These are phyloP conservation scores for Ips nitidus DNA, from an alignment of 1,140 invertebrate genomes.

Conservation along the genomic window DNA sequence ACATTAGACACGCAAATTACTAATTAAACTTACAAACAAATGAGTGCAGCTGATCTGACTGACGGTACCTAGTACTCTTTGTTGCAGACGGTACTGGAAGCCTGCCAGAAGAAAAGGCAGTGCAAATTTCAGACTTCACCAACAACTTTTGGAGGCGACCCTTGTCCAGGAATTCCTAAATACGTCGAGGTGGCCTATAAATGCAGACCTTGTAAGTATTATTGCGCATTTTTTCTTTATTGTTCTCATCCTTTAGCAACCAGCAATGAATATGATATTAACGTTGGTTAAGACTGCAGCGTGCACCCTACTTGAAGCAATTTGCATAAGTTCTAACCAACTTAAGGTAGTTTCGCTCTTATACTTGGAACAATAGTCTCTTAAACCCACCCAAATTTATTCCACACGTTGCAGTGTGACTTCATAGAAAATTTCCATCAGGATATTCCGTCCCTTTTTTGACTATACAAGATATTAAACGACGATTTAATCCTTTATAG, in stretches of 20 bases:
- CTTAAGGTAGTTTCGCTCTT: too few species aligned
- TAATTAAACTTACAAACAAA: constrained; percentile 1
- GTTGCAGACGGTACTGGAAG: constrained; percentile 89
- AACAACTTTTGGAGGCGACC: constrained; percentile 78
- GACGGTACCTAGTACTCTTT: constrained; percentile 76
- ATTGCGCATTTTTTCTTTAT: neutral
- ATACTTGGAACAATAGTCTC: too few species aligned
- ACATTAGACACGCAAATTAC: too few species aligned
- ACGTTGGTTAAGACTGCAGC: too few species aligned
- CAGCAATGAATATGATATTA: too few species aligned
- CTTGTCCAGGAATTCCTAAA: constrained; percentile 82
- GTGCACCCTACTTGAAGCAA: too few species aligned
- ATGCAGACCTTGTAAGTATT: constrained; percentile 89
- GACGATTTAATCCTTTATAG: neutral
- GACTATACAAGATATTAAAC: neutral
- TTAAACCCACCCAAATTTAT: too few species aligned
- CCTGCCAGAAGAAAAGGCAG: constrained; percentile 85
- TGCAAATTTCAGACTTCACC: constrained; percentile 85
- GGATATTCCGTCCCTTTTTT: neutral
- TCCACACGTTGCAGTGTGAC: too few species aligned
- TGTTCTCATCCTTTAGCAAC: too few species aligned
- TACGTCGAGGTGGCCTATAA: constrained; percentile 92
- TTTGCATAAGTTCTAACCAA: too few species aligned
- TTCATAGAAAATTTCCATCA: too few species aligned
- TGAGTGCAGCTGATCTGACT: constrained; percentile 52